Conservation (phyloP, 2,113 vertebrate genomes). For the Sula dactylatra region DNA sequence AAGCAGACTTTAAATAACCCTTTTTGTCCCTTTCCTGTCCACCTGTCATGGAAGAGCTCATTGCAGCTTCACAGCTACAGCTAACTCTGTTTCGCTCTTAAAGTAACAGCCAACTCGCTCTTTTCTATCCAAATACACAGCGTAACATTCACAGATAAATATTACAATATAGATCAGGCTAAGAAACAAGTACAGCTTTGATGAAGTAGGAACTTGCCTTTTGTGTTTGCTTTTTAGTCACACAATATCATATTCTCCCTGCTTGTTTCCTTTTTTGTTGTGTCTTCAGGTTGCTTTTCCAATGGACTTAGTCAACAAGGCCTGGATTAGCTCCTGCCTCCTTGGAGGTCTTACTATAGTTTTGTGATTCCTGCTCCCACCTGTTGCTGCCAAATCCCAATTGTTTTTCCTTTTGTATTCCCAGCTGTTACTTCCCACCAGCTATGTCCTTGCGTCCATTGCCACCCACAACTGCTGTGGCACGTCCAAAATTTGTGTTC, state of each 20-base stretch:
- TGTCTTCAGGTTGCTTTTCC: not conserved
- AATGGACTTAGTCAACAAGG: not conserved
- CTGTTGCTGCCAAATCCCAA: not conserved
- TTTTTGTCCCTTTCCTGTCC: slow-evolving; percentile 52
- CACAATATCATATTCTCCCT: not conserved
- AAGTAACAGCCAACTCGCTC: not conserved
- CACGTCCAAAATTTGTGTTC: not conserved
- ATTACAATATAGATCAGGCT: accelerated
- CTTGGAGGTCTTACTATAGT: not conserved
- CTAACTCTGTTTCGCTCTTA: not conserved
- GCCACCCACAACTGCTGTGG: not conserved
- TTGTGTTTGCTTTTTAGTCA: not conserved
- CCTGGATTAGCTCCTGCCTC: not conserved
- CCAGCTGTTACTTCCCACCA: slow-evolving; percentile 13
- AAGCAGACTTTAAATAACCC: slow-evolving; percentile 46
- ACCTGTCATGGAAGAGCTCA: slow-evolving; percentile 26
- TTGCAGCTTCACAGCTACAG: not conserved
- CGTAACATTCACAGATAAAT: accelerated
- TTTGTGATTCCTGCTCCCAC: not conserved
- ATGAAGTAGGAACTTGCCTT: not conserved
- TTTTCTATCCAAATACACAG: not conserved
- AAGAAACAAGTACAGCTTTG: not conserved
- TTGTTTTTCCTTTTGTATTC: not conserved
- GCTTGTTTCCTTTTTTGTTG: not conserved
- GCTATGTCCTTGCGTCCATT: not conserved